Evolutionary conservation across 2,113 vertebrate genomes (phyloP), one percentile per base, ranked within the genome.

Genomic region (Balaenoptera acutorostrata): DNA sequence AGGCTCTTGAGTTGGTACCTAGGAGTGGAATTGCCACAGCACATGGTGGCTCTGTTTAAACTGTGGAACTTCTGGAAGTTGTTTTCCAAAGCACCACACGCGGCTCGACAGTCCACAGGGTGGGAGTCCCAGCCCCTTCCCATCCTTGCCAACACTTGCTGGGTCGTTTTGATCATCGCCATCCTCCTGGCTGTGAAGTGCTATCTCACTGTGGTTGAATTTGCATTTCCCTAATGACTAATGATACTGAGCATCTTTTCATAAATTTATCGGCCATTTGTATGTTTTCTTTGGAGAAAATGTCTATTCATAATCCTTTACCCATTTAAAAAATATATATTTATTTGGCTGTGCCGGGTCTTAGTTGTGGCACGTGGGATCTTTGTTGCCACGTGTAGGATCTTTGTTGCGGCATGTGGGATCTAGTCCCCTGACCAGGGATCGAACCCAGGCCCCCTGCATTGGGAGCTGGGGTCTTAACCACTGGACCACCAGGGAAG

Each of bases 51-150:
- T 29, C 12, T 7, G 31, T 36, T 31, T 21, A n/a, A 52, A 52
- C 52, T 52, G 52, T 52, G 52, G 52, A 52, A 17, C 52, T 52
- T 52, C 5, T 17, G 52, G 52, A 52, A 52, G 52, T 25, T 13
- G 2, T 39, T 41, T 63, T 15, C 80, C 68, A 17, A 0, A 61
- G 55, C 55, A 3, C 6, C 74, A 13, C 27, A 29, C 66, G 0
- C 1, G 7, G 0, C 13, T 4, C 4, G 8, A 0, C 3, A 0
- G 21, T 5, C 55, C 20, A 2, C n/a, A 7, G 41, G 8, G 0
- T 0, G 6, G 11, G 0, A 1, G 2, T 49, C 39, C 14, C 33
- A 0, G 21, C 7, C 23, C 18, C 11, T 41, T 20, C 27, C 0
- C 14, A 0, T 1, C 0, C n/a, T 20, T 0, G n/a, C 33, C 14